phyloP scores from a whole-genome alignment of 2,888 invertebrate genomes.

The Bruchidius siliquastri region DNA sequence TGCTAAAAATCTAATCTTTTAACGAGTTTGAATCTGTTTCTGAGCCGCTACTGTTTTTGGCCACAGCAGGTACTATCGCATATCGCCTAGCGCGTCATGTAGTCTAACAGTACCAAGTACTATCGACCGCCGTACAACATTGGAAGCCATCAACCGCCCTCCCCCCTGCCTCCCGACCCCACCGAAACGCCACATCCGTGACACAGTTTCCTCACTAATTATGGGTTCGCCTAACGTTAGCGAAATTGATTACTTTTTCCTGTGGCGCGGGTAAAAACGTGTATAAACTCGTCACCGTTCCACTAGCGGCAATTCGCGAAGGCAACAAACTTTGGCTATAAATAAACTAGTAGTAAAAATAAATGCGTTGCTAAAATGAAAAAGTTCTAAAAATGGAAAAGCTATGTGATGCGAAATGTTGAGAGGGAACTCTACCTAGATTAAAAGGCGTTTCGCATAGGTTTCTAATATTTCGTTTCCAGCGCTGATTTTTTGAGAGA shows the following conservation, averaged over 20 bases:
- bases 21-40: too few species aligned
- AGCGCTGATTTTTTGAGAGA: too few species aligned
- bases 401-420: neutral
- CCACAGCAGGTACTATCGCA: neutral
- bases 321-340: neutral
- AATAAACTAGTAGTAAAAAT: neutral
- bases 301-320: neutral
- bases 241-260: conserved; percentile 20
- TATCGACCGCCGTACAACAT: too few species aligned
- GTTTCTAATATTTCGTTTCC: too few species aligned
- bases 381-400: neutral
- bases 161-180: neutral
- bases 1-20: too few species aligned
- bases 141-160: neutral
- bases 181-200: conserved; percentile 12
- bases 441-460: too few species aligned
- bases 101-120: neutral
- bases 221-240: conserved; percentile 11
- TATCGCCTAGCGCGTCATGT: neutral
- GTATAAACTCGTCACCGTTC: neutral
- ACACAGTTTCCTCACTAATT: conserved; percentile 18
- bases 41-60: neutral
- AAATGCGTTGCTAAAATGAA: neutral
- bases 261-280: neutral
- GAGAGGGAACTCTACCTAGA: too few species aligned